Conservation (phyloP, 2,888 invertebrate species). For the Apamea epomidion region DNA sequence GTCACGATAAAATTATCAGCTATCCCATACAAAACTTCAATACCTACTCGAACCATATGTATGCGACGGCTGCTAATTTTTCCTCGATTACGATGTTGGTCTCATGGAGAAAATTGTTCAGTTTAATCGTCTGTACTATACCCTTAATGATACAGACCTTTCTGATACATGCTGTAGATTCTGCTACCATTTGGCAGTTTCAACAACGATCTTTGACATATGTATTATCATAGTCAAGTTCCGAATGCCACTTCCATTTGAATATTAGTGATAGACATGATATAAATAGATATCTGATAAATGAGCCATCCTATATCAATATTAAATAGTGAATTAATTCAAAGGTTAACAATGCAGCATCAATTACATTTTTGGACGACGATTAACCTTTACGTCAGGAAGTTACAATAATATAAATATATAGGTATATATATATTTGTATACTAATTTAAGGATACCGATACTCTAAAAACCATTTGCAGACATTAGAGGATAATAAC, state of each 20-base stretch:
- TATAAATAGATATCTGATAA: conserved; percentile 11
- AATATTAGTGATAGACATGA: not conserved
- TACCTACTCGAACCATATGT: not conserved
- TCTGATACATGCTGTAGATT: not conserved
- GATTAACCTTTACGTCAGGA: conserved; percentile 55
- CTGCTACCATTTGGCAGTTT: not conserved
- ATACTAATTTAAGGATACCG: conserved; percentile 14
- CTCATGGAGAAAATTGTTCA: not conserved
- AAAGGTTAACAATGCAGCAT: conserved; percentile 49
- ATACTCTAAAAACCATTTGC: not conserved
- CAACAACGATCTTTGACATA: not conserved
- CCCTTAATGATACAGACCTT: not conserved
- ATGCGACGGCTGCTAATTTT: not conserved
- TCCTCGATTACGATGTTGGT: not conserved
- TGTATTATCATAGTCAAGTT: not conserved
- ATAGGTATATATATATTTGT: conserved; percentile 10
- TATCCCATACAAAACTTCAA: not conserved
- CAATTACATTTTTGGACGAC: conserved; percentile 13
- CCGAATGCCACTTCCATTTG: not conserved
- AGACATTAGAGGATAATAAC: not conserved
- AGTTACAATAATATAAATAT: conserved; percentile 23
- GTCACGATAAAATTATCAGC: not conserved
- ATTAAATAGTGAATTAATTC: conserved; percentile 39
- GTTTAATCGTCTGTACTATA: not conserved
- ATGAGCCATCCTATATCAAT: conserved; percentile 31